These are phyloP conservation scores for Argya squamiceps DNA, from an alignment of 2,797 vertebrate species.

Conservation along the genomic window DNA sequence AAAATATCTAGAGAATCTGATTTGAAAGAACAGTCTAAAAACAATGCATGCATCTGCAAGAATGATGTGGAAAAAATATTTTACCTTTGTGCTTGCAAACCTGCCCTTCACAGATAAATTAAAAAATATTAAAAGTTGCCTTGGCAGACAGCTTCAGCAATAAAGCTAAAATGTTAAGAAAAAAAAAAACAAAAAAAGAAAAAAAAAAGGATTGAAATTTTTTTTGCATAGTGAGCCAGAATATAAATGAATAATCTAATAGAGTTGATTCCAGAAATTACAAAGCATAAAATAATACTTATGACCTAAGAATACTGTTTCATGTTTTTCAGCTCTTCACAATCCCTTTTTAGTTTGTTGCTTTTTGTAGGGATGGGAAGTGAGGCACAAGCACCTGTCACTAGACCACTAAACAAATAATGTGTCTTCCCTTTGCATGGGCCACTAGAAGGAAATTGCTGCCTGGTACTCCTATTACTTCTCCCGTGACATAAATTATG, in stretches of 20 bases:
- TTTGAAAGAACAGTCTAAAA: not conserved
- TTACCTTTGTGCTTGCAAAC: not conserved
- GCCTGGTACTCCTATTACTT: conserved; percentile 14
- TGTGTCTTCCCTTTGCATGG: not conserved
- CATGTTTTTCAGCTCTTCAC: not conserved
- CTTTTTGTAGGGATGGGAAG: not conserved
- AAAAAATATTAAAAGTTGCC: not conserved
- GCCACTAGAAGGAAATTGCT: conserved; percentile 34
- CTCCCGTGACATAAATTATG: conserved; percentile 43
- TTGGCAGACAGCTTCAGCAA: not conserved
- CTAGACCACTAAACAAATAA: conserved; percentile 7
- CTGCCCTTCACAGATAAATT: not conserved
- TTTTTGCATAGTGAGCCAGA: not conserved
- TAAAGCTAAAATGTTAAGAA: not conserved
- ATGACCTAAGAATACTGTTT: not conserved
- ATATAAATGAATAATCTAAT: not conserved
- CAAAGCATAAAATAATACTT: not conserved
- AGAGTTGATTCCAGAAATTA: not conserved
- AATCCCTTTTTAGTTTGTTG: not conserved
- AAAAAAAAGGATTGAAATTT: not conserved
- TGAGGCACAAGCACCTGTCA: not conserved
- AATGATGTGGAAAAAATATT: not conserved
- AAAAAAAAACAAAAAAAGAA: not conserved
- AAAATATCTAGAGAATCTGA: not conserved
- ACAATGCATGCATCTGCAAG: not conserved